These are phyloP conservation scores for Ascaphus truei DNA, from an alignment of 2,113 vertebrate species.

Conservation along the genomic window DNA sequence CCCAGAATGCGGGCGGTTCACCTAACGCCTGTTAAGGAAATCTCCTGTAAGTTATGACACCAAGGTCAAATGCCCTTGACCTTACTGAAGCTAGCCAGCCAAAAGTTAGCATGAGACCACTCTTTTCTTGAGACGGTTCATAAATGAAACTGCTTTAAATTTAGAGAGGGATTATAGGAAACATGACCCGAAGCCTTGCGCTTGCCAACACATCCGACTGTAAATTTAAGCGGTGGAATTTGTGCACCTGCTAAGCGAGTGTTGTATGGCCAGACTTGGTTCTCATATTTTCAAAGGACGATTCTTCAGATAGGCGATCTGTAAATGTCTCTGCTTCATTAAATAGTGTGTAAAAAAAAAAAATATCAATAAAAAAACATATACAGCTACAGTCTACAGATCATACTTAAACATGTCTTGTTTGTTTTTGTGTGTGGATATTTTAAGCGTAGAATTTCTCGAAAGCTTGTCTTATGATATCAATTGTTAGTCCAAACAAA, in stretches of 20 bases:
- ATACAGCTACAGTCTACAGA: too few species aligned
- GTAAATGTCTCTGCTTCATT: too few species aligned
- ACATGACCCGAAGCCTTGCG: constrained; percentile 24
- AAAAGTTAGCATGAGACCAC: not conserved
- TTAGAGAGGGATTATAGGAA: constrained; percentile 11
- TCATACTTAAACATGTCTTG: too few species aligned
- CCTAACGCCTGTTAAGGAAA: constrained; percentile 14
- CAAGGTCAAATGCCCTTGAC: not conserved
- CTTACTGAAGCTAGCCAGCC: not conserved
- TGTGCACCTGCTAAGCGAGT: not conserved
- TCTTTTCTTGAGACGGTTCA: not conserved
- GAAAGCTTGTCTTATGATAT: too few species aligned
- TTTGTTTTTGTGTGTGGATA: too few species aligned
- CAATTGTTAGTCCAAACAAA: too few species aligned
- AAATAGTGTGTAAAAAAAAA: too few species aligned
- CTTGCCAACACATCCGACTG: not conserved
- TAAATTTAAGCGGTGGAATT: not conserved
- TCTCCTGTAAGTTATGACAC: not conserved
- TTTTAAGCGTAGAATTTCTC: too few species aligned
- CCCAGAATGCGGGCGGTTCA: not conserved
- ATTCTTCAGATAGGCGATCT: not conserved
- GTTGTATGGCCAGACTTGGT: not conserved
- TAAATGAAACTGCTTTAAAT: constrained; percentile 3
- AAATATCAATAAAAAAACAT: too few species aligned
- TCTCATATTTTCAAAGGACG: not conserved